Base-by-base conservation (phyloP, 2,888 invertebrate species). In the Electrophaes corylata region DNA sequence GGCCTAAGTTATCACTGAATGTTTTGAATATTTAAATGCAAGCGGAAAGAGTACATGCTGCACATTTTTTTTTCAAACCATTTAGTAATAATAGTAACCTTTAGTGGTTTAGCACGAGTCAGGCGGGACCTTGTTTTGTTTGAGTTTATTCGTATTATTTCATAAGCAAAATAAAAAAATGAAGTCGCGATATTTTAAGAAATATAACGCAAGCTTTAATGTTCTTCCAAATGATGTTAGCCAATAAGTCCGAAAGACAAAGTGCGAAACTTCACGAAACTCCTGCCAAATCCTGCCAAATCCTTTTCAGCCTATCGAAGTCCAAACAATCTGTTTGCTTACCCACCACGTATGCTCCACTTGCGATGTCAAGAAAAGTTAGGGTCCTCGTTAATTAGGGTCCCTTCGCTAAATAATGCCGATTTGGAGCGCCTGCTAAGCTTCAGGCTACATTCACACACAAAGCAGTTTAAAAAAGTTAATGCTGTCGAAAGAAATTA, bases 391-490 rank as follows among this genome's bases (percentile, higher is more conserved):
- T 85, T 87, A 86, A 86, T 86, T 86, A 84, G 81, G 78, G 75
- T 64, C 59, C 68, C 73, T 75, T 51, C 66, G 73, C 80, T 86
- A 84, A 88, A 86, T 87, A 84, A 82, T 81, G 73, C 77, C 79
- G 84, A 87, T 86, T 86, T 81, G 69, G 76, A 79, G 75, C 83
- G 83, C 85, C 83, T 84, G 81, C 80, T 78, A 83, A 76, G 86
- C 83, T 84, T 47, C 29, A 8, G 26, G 10, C 16, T 35, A n/a
- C 45, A 45, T 35, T 54, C 16, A 59, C 40, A 59, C 53, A 4
- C 1, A 31, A 40, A 35, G 11, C 35, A 31, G 49, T 6, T 14
- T 12, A 29, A 35, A 35, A 35, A 35, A 2, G 5, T 1, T 6
- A 1, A 6, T 35, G 6, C n/a, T n/a, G n/a, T n/a, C n/a, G n/a